Evolutionary conservation across 2,888 invertebrate species (phyloP).

Genomic region (Stratiomys singularior): DNA sequence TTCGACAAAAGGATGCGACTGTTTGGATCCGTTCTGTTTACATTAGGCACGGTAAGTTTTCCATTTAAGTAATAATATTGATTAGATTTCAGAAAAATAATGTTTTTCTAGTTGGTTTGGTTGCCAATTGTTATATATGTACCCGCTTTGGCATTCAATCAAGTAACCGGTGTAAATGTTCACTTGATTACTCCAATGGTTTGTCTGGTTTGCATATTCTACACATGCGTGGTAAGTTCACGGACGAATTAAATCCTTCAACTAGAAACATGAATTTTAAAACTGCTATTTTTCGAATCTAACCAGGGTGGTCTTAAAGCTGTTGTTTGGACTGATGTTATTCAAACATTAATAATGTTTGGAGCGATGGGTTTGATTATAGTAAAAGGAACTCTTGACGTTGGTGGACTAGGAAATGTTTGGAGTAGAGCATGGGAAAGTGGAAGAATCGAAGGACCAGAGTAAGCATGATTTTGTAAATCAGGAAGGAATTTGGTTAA

Average conservation of each 20-base stretch:
- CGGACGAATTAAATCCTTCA: neutral
- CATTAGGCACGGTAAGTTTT: conserved; percentile 71
- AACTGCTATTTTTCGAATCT: neutral
- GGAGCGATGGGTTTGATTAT: conserved; percentile 74
- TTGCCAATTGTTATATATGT: conserved; percentile 80
- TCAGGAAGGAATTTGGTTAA: neutral
- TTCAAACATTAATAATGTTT: conserved; percentile 76
- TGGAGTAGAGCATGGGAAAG: conserved; percentile 70
- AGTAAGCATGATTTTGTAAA: conserved; percentile 62
- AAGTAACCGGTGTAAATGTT: conserved; percentile 82
- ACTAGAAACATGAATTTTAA: neutral
- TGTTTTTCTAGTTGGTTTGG: conserved; percentile 71
- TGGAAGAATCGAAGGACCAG: conserved; percentile 71
- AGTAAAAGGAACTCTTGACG: conserved; percentile 72
- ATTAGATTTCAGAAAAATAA: neutral
- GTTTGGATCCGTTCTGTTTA: conserved; percentile 74
- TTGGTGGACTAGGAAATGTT: conserved; percentile 73
- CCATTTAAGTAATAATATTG: neutral
- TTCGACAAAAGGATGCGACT: conserved; percentile 73
- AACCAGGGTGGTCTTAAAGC: conserved; percentile 73
- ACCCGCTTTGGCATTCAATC: conserved; percentile 78
- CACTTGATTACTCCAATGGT: conserved; percentile 79
- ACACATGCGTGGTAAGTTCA: conserved; percentile 80
- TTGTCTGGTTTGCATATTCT: conserved; percentile 81
- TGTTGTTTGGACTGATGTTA: conserved; percentile 79